phyloP scores from a whole-genome alignment of 2,888 invertebrate species.

The Mellilla xanthometata region DNA sequence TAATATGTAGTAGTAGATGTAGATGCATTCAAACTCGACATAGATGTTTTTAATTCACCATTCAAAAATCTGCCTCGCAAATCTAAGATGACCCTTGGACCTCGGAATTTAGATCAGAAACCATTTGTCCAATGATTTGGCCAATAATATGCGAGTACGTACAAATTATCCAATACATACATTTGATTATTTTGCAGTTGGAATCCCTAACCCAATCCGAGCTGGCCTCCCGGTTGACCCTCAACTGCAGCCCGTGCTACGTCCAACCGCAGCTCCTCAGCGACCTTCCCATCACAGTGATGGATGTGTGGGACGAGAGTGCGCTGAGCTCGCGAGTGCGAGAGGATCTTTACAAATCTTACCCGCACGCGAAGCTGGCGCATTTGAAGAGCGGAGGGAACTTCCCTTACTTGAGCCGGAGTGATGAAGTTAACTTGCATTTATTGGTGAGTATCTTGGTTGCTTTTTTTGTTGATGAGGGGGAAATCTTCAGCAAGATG shows the following conservation, averaged over 20 bases:
- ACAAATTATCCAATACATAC: too few species aligned
- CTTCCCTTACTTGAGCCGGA: constrained; percentile 94
- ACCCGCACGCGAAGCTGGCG: constrained; percentile 92
- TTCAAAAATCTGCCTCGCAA: too few species aligned
- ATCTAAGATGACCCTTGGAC: too few species aligned
- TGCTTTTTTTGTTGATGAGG: too few species aligned
- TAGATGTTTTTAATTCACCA: too few species aligned
- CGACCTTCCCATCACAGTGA: constrained; percentile 88
- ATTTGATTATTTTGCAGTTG: constrained; percentile 84
- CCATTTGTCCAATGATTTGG: too few species aligned
- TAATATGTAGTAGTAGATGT: too few species aligned
- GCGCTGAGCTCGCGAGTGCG: constrained; percentile 90
- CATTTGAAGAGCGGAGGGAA: constrained; percentile 95
- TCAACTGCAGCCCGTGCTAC: constrained; percentile 91
- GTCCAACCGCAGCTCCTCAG: constrained; percentile 89
- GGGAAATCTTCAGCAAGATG: too few species aligned
- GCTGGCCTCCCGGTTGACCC: constrained; percentile 91
- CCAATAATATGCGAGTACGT: too few species aligned
- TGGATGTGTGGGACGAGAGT: constrained; percentile 95
- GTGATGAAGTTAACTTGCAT: constrained; percentile 84
- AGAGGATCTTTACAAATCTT: constrained; percentile 92
- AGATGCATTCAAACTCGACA: too few species aligned
- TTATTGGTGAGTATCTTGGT: too few species aligned
- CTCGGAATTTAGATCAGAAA: too few species aligned
- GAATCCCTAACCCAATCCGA: constrained; percentile 92